Conservation (phyloP, 2,888 invertebrate genomes). For the Acanthosoma haemorrhoidale region DNA sequence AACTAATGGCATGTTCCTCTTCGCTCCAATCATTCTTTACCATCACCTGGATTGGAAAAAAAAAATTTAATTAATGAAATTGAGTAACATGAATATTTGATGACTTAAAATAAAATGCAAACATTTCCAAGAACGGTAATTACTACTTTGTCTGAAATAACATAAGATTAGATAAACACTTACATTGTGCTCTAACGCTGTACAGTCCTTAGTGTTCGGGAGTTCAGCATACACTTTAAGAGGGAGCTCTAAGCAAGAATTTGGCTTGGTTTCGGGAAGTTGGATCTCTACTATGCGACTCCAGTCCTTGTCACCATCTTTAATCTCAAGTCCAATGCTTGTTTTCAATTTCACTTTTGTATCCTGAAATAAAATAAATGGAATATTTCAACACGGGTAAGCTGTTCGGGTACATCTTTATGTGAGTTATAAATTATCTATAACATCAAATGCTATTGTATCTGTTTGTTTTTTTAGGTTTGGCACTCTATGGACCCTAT, state of each 20-base stretch:
- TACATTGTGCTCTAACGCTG: constrained; percentile 67
- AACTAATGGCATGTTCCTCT: constrained; percentile 63
- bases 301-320: constrained; percentile 47
- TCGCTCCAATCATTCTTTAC: constrained; percentile 61
- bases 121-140: too few relatives aligned
- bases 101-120: too few relatives aligned
- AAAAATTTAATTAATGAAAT: too few relatives aligned
- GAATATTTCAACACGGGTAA: too few relatives aligned
- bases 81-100: too few relatives aligned
- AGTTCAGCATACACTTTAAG: constrained; percentile 64
- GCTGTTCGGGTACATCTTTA: too few relatives aligned
- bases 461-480: too few relatives aligned
- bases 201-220: constrained; percentile 64
- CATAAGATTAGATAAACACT: constrained; percentile 40
- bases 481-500: too few relatives aligned
- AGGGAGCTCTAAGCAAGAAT: constrained; percentile 53
- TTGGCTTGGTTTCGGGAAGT: constrained; percentile 58
- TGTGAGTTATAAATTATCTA: too few relatives aligned
- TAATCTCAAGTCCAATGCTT: constrained; percentile 61
- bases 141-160: too few relatives aligned
- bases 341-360: constrained; percentile 50
- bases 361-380: constrained; percentile 10
- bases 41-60: constrained; percentile 25
- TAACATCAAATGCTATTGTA: too few relatives aligned
- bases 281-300: constrained; percentile 54